Evolutionary conservation across 2,113 vertebrate species (phyloP), one percentile per base, ranked within the genome.

Genomic region (Phrynosoma blainvillii): DNA sequence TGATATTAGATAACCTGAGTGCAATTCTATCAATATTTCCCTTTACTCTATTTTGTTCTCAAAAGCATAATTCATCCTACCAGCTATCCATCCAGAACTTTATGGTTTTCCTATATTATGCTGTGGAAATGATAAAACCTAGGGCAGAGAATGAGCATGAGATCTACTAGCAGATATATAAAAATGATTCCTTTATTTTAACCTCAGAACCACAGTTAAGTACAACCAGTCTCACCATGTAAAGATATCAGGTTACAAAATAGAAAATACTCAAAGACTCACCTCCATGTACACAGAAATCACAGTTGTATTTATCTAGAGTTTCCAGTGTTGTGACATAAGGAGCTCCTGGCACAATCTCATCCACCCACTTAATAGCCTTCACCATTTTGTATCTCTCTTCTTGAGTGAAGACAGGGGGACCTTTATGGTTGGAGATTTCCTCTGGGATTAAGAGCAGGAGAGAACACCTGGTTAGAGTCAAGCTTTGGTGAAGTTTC

Each of bases 221-320:
- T 23, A 82, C 79, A 62, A 7, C 6, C 27, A 42, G 1, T 16
- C 80, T 83, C 54, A 66, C 1, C 18, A 18, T 62, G 59, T 62
- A 62, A 62, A 62, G 13, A 62, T 62, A 62, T 18, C 56, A 59
- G 10, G 56, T 5, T 59, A 59, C 56, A 59, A 12, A 59, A 59
- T 13, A 59, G 56, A 59, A 59, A 12, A 59, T 14, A 59, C 56
- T 59, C 56, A 59, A 13, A 14, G 56, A 97, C 97, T 97, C 93
- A 99, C 99, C 98, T 96, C 99, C 99, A 0, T 99, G 99, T 83
- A 99, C 98, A n/a, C 99, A 99, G 97, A 99, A 99, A 96, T 99
- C 98, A 88, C 98, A 98, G 96, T 92, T 96, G 91, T 98, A 97
- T 94, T 98, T 98, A 97, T 99, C 98, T 86, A 99, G 96, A 0